Base-by-base conservation (phyloP, 2,888 invertebrate species). In the Agelastica alni region DNA sequence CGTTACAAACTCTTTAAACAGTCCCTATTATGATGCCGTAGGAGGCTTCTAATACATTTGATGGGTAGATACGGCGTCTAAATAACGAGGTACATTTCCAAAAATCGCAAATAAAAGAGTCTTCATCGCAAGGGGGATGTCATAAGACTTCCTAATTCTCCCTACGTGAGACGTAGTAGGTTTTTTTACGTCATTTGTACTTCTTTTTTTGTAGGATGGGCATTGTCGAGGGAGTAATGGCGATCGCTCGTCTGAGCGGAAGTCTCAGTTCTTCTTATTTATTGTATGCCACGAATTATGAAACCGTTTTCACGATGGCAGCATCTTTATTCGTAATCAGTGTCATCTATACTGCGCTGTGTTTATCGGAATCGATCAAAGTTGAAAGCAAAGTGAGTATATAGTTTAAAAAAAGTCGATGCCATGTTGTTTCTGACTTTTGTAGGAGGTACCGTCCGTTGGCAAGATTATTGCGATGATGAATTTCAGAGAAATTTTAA, bases 401-500 rank as follows among this genome's bases (percentile, higher is more conserved):
- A n/a, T 4, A 26, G 2, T 26, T 22, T 14, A 9, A 9, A 3
- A 12, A 37, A 9, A 18, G 9, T n/a, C 10, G 4, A 20, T 3
- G 6, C 12, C 14, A 6, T 13, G 5, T 32, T 7, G 3, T 6
- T 14, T 34, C 16, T n/a, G n/a, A n/a, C n/a, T n/a, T n/a, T n/a
- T n/a, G n/a, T n/a, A n/a, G 9, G 14, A 34, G 34, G 34, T 6
- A 16, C 14, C 7, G 9, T 16, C 14, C 2, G 14, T 16, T 3
- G 9, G 4, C 2, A n/a, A 34, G 9, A 2, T 4, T 16, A 7
- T 9, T 1, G 7, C 14, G 4, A 6, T 34, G 16, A 4, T 9
- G 4, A 64, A 64, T 37, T 20, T 65, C 18, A 56, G 28, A 20
- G 61, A 60, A 60, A 82, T 86, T 79, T 58, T 83, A 5, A 70